phyloP scores from a whole-genome alignment of 2,797 vertebrate genomes.

The Lepilemur septentrionalis region DNA sequence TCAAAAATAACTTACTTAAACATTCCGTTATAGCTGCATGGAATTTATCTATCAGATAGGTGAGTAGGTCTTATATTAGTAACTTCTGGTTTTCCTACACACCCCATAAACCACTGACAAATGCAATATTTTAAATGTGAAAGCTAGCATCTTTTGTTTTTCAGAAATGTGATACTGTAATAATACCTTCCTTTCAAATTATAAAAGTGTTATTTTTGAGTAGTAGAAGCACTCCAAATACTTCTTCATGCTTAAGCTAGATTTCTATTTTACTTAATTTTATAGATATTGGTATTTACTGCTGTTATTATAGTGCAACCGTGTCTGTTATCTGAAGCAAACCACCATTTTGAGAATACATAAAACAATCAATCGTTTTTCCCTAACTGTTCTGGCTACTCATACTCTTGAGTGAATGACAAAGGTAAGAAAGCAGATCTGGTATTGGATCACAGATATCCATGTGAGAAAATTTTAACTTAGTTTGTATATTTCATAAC shows the following conservation, averaged over 20 bases:
- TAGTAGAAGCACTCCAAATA: not conserved
- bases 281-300: slow-evolving; percentile 45
- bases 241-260: not conserved
- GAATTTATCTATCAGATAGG: slow-evolving; percentile 49
- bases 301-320: not conserved
- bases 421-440: not conserved
- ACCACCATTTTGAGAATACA: not conserved
- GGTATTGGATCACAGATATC: not conserved
- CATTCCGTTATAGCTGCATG: slow-evolving; percentile 15
- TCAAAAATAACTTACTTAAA: slow-evolving; percentile 68
- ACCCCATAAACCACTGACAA: not conserved
- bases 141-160: slow-evolving; percentile 29
- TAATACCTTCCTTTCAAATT: slow-evolving; percentile 13
- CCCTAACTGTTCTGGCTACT: not conserved
- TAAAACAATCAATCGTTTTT: not conserved
- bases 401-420: not conserved
- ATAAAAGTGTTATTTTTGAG: not conserved
- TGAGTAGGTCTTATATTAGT: slow-evolving; percentile 23
- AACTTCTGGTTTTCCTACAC: not conserved
- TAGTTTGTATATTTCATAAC: not conserved
- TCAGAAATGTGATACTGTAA: slow-evolving; percentile 19
- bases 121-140: not conserved
- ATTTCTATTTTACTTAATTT: slow-evolving; percentile 38
- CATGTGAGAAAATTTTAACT: not conserved
- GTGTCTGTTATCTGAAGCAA: not conserved